Percentiles rank a stretch among this genome's conserved stretches.
Conservation (phyloP, 2,113 vertebrate species). For the Alexandromys fortis region DNA sequence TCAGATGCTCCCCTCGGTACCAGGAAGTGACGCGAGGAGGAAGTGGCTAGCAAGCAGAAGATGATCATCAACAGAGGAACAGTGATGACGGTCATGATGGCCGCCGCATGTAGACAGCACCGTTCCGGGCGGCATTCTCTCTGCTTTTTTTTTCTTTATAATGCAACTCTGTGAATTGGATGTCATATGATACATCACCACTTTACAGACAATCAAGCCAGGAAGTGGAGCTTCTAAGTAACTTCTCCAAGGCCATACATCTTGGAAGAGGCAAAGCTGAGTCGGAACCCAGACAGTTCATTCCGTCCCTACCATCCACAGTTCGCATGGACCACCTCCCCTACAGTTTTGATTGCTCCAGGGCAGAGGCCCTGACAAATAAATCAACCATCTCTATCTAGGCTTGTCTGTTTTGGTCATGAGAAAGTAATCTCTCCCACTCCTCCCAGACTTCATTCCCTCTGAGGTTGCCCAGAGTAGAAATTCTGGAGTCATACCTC, state of each 20-base stretch:
- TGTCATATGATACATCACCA: not conserved
- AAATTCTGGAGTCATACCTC: not conserved
- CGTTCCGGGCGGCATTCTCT: not conserved
- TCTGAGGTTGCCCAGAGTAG: not conserved
- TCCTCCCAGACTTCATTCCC: not conserved
- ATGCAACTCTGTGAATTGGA: not conserved
- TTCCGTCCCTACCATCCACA: not conserved
- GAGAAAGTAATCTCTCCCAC: not conserved
- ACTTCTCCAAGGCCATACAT: slow-evolving; percentile 10
- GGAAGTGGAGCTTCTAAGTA: slow-evolving; percentile 15
- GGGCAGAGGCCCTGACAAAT: not conserved
- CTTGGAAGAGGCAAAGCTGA: not conserved
- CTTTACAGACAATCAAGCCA: not conserved
- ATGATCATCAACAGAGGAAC: not conserved
- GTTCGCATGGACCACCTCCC: not conserved
- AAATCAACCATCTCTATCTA: not conserved
- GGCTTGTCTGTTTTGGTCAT: not conserved
- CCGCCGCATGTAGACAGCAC: no score
- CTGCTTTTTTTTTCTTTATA: not conserved
- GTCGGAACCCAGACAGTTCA: not conserved
- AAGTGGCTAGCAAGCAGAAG: not conserved
- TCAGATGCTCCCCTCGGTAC: not conserved
- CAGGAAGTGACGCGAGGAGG: not conserved
- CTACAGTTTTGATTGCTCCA: not conserved
- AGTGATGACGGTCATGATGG: not conserved